These are phyloP conservation scores for Syngnathus rostellatus DNA, from an alignment of 2,797 vertebrate genomes.

Conservation along the genomic window DNA sequence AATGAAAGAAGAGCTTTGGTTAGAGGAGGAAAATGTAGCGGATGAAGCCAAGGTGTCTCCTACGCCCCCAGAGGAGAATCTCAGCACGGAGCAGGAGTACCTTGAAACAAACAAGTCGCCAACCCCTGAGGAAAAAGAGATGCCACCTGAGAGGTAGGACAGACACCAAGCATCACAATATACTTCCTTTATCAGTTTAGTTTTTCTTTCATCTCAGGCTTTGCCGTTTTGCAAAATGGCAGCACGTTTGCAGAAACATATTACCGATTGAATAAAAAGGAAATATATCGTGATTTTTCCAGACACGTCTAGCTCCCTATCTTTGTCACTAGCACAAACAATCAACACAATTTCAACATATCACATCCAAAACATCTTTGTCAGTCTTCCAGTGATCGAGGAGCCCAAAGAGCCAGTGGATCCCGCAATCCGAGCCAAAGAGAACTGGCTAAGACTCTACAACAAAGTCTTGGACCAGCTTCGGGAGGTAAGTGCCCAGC, in stretches of 20 bases:
- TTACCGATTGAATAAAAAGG: no score
- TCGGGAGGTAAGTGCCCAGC: constrained; percentile 79
- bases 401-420: constrained; percentile 79
- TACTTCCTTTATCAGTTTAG: background rate
- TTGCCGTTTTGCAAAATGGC: no score
- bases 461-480: constrained; percentile 92
- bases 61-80: constrained; percentile 41
- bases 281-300: no score
- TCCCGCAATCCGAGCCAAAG: constrained; percentile 79
- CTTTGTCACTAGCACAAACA: background rate
- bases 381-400: constrained; percentile 68
- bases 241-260: no score
- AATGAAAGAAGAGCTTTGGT: constrained; percentile 50
- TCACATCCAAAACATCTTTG: constrained; percentile 12
- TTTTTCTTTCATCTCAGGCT: background rate
- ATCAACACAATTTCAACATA: background rate
- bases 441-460: constrained; percentile 92
- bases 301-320: background rate
- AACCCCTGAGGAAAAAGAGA: constrained; percentile 55
- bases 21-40: constrained; percentile 47
- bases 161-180: background rate
- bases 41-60: constrained; percentile 42
- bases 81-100: constrained; percentile 39
- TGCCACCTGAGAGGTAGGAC: constrained; percentile 60
- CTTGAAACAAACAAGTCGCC: constrained; percentile 45